Base-by-base conservation (phyloP, 92 coral and sea anemone species). In the Siderastrea siderea region DNA sequence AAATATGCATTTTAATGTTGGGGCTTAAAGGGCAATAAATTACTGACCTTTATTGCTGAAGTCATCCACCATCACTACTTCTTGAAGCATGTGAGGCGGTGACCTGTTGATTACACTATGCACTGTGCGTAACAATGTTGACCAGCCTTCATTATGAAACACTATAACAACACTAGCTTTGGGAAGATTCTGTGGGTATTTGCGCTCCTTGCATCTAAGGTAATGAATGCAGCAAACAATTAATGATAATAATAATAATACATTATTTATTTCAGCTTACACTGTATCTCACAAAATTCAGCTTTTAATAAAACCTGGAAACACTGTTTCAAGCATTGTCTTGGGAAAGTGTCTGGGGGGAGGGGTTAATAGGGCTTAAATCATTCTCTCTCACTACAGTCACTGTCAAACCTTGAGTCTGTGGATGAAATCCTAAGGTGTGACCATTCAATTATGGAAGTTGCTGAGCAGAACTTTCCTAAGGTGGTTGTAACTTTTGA, bases 71-170 rank as follows among this genome's bases (percentile, higher is more conserved):
- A 97, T 92, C 47, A 97, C 99, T 66, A 97, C 92, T 65, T 97
- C 99, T 80, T 95, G 91, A 3, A 97, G 84, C 87, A 94, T 81
- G 17, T 91, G 85, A 7, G 98, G 98, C 0, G 99, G 99, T 0
- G 99, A 97, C 68, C 98, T 91, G 85, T 94, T 88, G 44, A 97
- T 71, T 9, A 92, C 97, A 68, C 98, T 95, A 62, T 97, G 98
- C 2, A 97, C 99, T 26, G 99, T 97, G 69, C 99, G 82, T 83
- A 97, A 54, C 6, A 97, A 86, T 1, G 99, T 97, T 47, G 98
- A 92, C 99, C 99, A 97, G 52, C 99, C 99, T 75, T 97, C 99
- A 74, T 97, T 97, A 71, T 97, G 99, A 88, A 97, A 97, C 49
- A 97, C 98, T 62, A 97, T 97, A 9, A 97, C 97, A 47, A 97